These are phyloP conservation scores for Labeo calbasu DNA, from an alignment of 2,797 vertebrate species.

Conservation along the genomic window DNA sequence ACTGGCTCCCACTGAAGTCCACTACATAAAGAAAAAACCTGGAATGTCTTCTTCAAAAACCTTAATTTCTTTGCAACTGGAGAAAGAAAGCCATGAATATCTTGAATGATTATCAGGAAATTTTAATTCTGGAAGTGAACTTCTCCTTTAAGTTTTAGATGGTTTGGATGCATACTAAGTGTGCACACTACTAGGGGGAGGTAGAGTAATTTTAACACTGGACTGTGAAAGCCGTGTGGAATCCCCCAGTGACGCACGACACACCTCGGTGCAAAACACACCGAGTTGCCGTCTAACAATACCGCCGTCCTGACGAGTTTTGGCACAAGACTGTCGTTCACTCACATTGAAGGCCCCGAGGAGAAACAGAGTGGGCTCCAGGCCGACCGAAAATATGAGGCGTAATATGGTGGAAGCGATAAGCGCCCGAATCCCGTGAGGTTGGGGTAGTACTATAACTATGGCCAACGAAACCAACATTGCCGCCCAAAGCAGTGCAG, in stretches of 20 bases:
- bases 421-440: slow-evolving; percentile 93
- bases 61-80: too few relatives aligned
- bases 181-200: slow-evolving; percentile 13
- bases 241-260: slow-evolving; percentile 55
- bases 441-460: slow-evolving; percentile 92
- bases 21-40: too few relatives aligned
- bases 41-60: too few relatives aligned
- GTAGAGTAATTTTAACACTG: slow-evolving; percentile 43
- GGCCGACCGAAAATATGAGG: slow-evolving; percentile 93
- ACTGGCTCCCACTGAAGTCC: too few relatives aligned
- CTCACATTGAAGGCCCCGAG: slow-evolving; percentile 96
- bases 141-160: not conserved
- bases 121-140: too few relatives aligned
- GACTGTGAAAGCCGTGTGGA: slow-evolving; percentile 46
- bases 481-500: slow-evolving; percentile 92
- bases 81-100: too few relatives aligned
- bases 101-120: too few relatives aligned
- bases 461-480: slow-evolving; percentile 96
- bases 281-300: not conserved
- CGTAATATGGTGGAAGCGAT: slow-evolving; percentile 97
- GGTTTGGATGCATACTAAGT: not conserved
- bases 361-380: slow-evolving; percentile 93
- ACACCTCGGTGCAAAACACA: slow-evolving; percentile 50
- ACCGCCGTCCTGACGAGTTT: not conserved
- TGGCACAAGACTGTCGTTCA: slow-evolving; percentile 8